Conservation (phyloP, 2,797 vertebrate genomes). For the Hoplostethus atlanticus region DNA sequence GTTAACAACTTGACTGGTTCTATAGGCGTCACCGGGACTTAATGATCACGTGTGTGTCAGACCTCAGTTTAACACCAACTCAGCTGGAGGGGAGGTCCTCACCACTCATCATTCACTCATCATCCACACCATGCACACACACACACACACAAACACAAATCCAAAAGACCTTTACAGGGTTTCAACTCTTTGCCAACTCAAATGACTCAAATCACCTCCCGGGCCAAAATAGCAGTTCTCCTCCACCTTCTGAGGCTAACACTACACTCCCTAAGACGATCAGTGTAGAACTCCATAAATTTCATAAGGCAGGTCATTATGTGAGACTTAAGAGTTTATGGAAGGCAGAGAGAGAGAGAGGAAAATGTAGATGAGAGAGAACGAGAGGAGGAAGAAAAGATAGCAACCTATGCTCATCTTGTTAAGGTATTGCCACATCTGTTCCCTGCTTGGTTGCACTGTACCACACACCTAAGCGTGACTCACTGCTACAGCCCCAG, state of each 20-base stretch:
- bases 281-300: constrained; percentile 14
- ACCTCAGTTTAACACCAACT: constrained; percentile 39
- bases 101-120: neutral
- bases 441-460: constrained; percentile 82
- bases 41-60: constrained; percentile 43
- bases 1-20: constrained; percentile 54
- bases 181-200: constrained; percentile 20
- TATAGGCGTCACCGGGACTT: constrained; percentile 60
- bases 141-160: too few species aligned
- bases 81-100: constrained; percentile 53
- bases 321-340: constrained; percentile 1
- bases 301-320: constrained; percentile 3
- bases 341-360: constrained; percentile 11
- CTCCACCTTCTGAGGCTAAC: constrained; percentile 14
- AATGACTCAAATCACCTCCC: constrained; percentile 9
- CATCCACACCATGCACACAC: neutral
- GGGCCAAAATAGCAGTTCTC: constrained; percentile 19
- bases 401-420: constrained; percentile 3
- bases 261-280: constrained; percentile 19
- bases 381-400: neutral
- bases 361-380: constrained; percentile 10
- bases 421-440: constrained; percentile 70
- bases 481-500: constrained; percentile 85
- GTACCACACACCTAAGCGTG: constrained; percentile 79
- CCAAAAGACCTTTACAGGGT: neutral